phyloP scores from a whole-genome alignment of 2,113 vertebrate genomes.

The Chionomys nivalis region DNA sequence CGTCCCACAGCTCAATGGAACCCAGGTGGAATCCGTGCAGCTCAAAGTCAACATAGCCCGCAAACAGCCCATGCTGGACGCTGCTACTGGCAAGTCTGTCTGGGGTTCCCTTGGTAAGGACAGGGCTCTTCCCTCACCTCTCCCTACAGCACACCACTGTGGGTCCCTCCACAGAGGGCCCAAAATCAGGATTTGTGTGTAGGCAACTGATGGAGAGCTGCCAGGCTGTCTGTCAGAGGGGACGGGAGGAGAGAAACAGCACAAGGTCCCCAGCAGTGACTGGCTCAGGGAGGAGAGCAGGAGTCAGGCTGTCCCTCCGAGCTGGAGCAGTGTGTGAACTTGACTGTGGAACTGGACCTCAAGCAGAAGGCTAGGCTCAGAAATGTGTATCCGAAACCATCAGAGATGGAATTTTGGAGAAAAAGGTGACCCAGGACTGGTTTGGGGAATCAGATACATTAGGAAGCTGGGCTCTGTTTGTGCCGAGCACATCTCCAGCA shows the following conservation, averaged over 20 bases:
- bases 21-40: slow-evolving; percentile 89
- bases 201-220: background rate
- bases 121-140: background rate
- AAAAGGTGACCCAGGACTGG: background rate
- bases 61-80: slow-evolving; percentile 95
- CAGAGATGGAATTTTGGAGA: background rate
- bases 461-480: background rate
- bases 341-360: background rate
- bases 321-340: background rate
- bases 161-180: background rate
- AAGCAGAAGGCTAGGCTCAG: background rate
- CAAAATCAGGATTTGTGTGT: background rate
- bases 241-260: background rate
- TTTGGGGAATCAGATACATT: background rate
- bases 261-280: background rate
- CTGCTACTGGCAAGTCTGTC: slow-evolving; percentile 91
- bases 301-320: background rate
- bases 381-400: background rate
- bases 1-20: slow-evolving; percentile 88
- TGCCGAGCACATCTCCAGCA: background rate
- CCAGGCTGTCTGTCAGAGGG: background rate
- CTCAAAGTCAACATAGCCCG: slow-evolving; percentile 95
- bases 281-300: background rate
- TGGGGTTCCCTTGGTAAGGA: slow-evolving; percentile 93
- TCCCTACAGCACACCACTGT: background rate